Percentiles rank a stretch among this genome's conserved stretches.
Evolutionary conservation across 2,888 invertebrate genomes (phyloP).

Genomic region (Malacosoma neustria): DNA sequence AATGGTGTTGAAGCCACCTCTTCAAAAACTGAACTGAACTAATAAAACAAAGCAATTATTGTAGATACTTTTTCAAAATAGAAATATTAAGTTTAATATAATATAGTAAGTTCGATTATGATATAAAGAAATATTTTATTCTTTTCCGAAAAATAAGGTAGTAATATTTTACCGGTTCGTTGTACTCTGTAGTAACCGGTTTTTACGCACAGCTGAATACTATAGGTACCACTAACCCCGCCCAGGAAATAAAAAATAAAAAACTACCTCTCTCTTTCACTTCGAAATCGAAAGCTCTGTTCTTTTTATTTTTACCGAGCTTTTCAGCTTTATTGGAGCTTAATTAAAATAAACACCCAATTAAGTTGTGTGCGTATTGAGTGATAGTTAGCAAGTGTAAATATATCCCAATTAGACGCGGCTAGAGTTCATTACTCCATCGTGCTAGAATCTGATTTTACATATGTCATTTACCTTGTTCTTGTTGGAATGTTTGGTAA

Average conservation of each 20-base stretch:
- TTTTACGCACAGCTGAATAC: not conserved
- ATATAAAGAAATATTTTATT: too few species aligned
- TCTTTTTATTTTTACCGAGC: conserved; percentile 32
- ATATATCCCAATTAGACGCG: conserved; percentile 23
- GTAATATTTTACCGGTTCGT: not conserved
- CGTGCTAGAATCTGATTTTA: conserved; percentile 23
- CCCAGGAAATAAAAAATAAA: conserved; percentile 19
- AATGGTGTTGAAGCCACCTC: too few species aligned
- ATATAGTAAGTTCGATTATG: too few species aligned
- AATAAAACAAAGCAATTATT: too few species aligned
- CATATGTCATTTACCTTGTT: conserved; percentile 50
- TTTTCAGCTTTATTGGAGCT: conserved; percentile 24
- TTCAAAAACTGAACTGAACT: too few species aligned
- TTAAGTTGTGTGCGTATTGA: conserved; percentile 19
- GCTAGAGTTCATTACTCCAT: conserved; percentile 63
- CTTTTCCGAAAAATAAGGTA: too few species aligned
- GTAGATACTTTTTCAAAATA: too few species aligned
- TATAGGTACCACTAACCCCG: conserved; percentile 3
- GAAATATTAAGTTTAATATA: too few species aligned
- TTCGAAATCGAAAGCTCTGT: conserved; percentile 21
- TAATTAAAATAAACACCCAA: conserved; percentile 24
- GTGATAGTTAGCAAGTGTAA: conserved; percentile 23
- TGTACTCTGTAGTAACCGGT: not conserved
- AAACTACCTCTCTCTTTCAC: conserved; percentile 25
- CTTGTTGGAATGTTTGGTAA: conserved; percentile 30